These are phyloP conservation scores for Tetranychus urticae DNA, from an alignment of 1,140 invertebrate species.

Conservation along the genomic window DNA sequence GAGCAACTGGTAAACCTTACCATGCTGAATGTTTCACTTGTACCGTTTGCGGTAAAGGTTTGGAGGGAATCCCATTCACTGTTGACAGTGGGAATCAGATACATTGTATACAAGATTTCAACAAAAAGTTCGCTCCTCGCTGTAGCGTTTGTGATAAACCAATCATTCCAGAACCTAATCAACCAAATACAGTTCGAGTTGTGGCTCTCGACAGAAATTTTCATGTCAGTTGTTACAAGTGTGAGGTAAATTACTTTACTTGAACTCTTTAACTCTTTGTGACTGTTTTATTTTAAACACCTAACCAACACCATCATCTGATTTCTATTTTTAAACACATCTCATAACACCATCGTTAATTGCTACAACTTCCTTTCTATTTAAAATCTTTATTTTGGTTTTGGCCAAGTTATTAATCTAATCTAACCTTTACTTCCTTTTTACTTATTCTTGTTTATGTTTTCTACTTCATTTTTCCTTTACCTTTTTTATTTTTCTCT, in stretches of 20 bases:
- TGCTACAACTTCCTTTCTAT: too few relatives aligned
- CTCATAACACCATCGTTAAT: too few relatives aligned
- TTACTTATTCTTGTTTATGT: background rate
- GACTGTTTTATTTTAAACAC: background rate
- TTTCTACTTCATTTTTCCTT: background rate
- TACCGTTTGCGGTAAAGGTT: conserved; percentile 73
- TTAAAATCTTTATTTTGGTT: too few relatives aligned
- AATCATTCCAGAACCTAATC: conserved; percentile 82
- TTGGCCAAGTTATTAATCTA: too few relatives aligned
- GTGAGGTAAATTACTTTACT: conserved; percentile 60
- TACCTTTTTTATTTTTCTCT: too few relatives aligned
- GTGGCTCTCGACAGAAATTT: conserved; percentile 91
- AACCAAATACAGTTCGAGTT: conserved; percentile 87
- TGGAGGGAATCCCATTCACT: conserved; percentile 94
- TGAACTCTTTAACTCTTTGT: conserved; percentile 19
- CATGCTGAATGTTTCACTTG: conserved; percentile 94
- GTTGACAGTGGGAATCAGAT: conserved; percentile 93
- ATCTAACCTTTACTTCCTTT: too few relatives aligned
- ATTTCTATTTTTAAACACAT: too few relatives aligned
- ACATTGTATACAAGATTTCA: conserved; percentile 96
- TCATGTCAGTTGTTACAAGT: conserved; percentile 88
- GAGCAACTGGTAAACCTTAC: conserved; percentile 70
- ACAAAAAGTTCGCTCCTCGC: conserved; percentile 94
- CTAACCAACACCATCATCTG: too few relatives aligned
- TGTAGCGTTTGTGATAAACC: conserved; percentile 55